These are phyloP conservation scores for Bambusicola thoracicus DNA, from an alignment of 2,113 vertebrate genomes.

Conservation along the genomic window DNA sequence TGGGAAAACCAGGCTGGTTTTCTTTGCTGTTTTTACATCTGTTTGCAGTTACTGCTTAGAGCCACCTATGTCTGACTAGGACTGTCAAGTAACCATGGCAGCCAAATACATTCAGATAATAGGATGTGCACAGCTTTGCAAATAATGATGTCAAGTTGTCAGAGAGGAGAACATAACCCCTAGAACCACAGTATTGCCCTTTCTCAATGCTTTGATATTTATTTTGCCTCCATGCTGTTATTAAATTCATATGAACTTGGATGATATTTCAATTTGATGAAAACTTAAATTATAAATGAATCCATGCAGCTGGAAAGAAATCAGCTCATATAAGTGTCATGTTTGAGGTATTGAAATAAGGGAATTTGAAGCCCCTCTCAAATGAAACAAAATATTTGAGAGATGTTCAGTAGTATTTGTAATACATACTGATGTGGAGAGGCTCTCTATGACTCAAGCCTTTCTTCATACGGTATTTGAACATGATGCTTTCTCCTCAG, in stretches of 20 bases:
- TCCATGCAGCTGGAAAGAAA: conserved; percentile 25
- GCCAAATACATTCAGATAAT: conserved; percentile 37
- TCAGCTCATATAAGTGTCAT: conserved; percentile 27
- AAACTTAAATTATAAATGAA: conserved; percentile 62
- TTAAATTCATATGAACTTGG: conserved; percentile 60
- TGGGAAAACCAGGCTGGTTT: not conserved
- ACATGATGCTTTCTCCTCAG: not conserved
- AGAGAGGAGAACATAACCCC: conserved; percentile 35
- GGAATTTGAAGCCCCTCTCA: not conserved
- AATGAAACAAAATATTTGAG: not conserved
- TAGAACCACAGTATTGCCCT: not conserved
- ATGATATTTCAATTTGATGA: conserved; percentile 53
- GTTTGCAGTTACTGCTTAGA: not conserved
- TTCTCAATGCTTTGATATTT: conserved; percentile 15
- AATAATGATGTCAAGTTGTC: conserved; percentile 55
- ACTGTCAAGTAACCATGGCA: not conserved
- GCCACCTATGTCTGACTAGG: not conserved
- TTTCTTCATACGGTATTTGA: not conserved
- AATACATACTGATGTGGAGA: not conserved
- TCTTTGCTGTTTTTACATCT: not conserved
- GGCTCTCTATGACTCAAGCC: not conserved
- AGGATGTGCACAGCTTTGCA: not conserved
- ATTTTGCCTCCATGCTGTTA: conserved; percentile 46
- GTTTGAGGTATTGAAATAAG: conserved; percentile 18
- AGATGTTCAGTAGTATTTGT: not conserved